Conservation (phyloP, 1,140 invertebrate species). For the Drosophila elegans region DNA sequence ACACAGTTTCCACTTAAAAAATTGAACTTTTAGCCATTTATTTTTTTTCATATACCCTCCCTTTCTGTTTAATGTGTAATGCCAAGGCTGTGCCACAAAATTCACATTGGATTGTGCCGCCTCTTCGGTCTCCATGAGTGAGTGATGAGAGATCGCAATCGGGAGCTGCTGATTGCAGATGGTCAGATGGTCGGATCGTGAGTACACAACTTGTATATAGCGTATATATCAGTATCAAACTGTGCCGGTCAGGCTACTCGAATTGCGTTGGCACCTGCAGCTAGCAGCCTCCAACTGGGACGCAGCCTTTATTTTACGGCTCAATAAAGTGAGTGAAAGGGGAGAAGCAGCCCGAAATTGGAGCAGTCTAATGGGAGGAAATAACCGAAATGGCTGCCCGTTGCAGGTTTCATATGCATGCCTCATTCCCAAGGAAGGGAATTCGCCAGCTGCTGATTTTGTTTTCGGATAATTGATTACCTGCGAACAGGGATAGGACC, state of each 20-base stretch:
- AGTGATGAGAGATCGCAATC: slow-evolving; percentile 55
- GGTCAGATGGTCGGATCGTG: slow-evolving; percentile 16
- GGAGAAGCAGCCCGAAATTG: slow-evolving; percentile 11
- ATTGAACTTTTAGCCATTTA: background rate
- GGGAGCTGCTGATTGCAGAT: slow-evolving; percentile 49
- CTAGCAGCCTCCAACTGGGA: slow-evolving; percentile 20
- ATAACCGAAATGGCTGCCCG: slow-evolving; percentile 3
- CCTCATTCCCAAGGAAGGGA: slow-evolving; percentile 1
- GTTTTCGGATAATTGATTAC: slow-evolving; percentile 33
- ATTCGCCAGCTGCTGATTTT: slow-evolving; percentile 24
- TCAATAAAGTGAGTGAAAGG: slow-evolving; percentile 40
- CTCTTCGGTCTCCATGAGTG: slow-evolving; percentile 27
- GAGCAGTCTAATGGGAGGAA: slow-evolving; percentile 15
- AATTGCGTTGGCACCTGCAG: slow-evolving; percentile 37
- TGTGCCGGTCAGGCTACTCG: slow-evolving; percentile 21
- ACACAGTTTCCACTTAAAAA: background rate
- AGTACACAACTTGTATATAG: slow-evolving; percentile 21
- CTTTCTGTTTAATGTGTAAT: slow-evolving; percentile 30
- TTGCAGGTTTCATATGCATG: background rate
- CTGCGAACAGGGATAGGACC: slow-evolving; percentile 20
- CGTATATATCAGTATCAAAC: slow-evolving; percentile 49
- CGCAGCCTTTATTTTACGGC: slow-evolving; percentile 21
- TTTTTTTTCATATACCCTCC: background rate
- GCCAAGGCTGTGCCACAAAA: slow-evolving; percentile 20
- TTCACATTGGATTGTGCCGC: slow-evolving; percentile 28